phyloP scores from a whole-genome alignment of 2,113 vertebrate species.

The Pomatostomus ruficeps region DNA sequence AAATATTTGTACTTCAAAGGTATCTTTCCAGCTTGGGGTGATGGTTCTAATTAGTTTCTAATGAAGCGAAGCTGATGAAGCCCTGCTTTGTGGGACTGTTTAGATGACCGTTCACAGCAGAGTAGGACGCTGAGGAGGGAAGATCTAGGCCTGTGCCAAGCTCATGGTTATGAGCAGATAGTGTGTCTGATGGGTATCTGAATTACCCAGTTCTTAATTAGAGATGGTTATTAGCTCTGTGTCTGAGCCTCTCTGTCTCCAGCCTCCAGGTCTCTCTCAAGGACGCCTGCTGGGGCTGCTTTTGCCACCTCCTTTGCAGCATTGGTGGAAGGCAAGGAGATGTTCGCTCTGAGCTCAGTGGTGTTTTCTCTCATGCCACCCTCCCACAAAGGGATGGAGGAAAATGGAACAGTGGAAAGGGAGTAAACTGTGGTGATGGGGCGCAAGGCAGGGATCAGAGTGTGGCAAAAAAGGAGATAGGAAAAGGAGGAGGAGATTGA shows the following conservation, averaged over 20 bases:
- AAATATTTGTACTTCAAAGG: slow-evolving; percentile 44
- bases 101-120: neutral
- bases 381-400: neutral
- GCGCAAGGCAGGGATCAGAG: neutral
- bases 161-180: neutral
- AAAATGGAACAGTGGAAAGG: neutral
- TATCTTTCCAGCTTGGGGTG: slow-evolving; percentile 8
- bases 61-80: neutral
- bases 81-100: neutral
- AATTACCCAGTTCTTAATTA: neutral
- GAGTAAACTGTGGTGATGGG: neutral
- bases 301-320: neutral
- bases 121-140: neutral
- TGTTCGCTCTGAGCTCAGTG: neutral
- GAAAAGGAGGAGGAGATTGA: neutral
- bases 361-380: neutral
- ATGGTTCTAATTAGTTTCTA: slow-evolving; percentile 21
- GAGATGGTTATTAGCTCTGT: neutral
- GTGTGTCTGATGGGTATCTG: neutral
- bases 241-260: neutral
- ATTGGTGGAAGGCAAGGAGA: neutral
- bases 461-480: neutral
- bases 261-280: neutral
- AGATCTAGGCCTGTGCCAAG: neutral
- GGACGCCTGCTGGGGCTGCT: neutral